These are phyloP conservation scores for Heliornis fulica DNA, from an alignment of 2,113 vertebrate genomes.

Conservation along the genomic window DNA sequence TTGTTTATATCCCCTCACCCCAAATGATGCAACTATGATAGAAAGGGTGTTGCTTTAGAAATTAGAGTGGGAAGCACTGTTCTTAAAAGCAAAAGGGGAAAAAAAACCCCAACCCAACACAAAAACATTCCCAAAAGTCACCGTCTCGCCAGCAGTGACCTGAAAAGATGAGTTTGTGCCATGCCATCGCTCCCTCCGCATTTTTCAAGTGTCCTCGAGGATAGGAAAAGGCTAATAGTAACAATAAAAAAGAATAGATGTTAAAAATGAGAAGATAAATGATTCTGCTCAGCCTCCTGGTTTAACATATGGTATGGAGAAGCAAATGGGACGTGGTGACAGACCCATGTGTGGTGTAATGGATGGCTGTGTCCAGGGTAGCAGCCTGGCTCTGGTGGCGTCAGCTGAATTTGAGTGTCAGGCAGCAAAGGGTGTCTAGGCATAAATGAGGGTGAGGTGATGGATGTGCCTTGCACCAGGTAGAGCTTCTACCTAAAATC, in stretches of 20 bases:
- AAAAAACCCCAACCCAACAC: no score
- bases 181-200: background rate
- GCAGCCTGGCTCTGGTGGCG: background rate
- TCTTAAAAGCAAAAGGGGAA: background rate
- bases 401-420: background rate
- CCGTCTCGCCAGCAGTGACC: background rate
- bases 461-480: background rate
- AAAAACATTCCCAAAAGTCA: background rate
- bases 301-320: background rate
- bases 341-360: rapidly evolving
- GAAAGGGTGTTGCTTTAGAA: background rate
- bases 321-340: background rate
- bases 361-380: background rate
- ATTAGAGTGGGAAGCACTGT: background rate
- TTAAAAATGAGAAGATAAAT: background rate
- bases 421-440: background rate
- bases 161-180: background rate
- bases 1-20: background rate
- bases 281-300: background rate
- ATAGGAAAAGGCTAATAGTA: background rate
- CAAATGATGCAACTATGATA: background rate
- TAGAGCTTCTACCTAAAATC: background rate
- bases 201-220: background rate
- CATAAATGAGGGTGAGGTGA: rapidly evolving
- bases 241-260: background rate